Evolutionary conservation across 2,888 invertebrate genomes (phyloP), one percentile per base, ranked within the genome.

Genomic region (Drosophila suboccidentalis): DNA sequence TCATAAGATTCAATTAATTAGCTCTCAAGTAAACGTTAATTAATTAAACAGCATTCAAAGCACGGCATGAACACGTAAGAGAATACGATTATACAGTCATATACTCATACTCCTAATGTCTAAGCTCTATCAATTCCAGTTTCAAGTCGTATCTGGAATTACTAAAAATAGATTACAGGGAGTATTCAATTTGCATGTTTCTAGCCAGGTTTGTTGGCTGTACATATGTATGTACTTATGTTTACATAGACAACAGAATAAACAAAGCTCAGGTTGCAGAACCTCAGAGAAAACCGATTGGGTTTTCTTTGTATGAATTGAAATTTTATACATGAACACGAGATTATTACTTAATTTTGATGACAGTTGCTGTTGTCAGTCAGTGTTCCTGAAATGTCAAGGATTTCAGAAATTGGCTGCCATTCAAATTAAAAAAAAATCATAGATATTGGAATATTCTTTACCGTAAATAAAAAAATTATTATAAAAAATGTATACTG

Each of bases 1-100:
- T 38, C 22, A 26, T 38, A 58, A 58, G 36, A 36, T 38, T 46
- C 38, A 26, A 38, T 58, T 50, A 64, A 44, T 60, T 50, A 49
- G 36, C 26, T 38, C 19, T 62, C 6, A 32, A 22, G 39, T 10
- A 34, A 36, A 34, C 9, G 15, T 64, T 34, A 17, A 36, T 39
- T 22, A 36, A 17, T 60, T 34, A 22, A 60, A 19, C 13, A 41
- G 19, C 22, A 43, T 39, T 46, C 36, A 29, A 57, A 38, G 49
- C 38, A 39, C 29, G 29, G 58, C 17, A 19, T 32, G 2, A 19
- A 41, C 9, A 15, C 10, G 4, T 17, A 29, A 36, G 29, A 53
- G 22, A 22, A 26, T 36, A 51, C 51, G 26, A 38, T 19, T 19
- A n/a, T 22, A n/a, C 22, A 51, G 3, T 1, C 10, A n/a, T 13